Percentiles rank a stretch among this genome's conserved stretches.
phyloP scores from a whole-genome alignment of 2,888 invertebrate species.

The Gerosis bhagava region DNA sequence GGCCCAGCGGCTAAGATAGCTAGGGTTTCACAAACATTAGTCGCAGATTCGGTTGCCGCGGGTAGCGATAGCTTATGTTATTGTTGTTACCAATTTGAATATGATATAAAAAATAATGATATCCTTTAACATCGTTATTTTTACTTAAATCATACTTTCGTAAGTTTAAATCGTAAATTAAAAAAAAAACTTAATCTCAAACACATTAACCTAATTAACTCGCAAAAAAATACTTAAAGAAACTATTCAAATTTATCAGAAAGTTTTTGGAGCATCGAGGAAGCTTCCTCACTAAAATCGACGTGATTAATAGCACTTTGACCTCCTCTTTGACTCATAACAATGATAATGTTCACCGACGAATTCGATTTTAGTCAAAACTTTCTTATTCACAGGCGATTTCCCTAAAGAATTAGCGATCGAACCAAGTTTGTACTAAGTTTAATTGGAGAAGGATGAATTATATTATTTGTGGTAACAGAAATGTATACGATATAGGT shows the following conservation, averaged over 20 bases:
- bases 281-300: background rate
- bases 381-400: slow-evolving; percentile 18
- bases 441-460: slow-evolving; percentile 17
- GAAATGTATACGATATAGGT: background rate
- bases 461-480: slow-evolving; percentile 1
- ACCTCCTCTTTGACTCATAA: slow-evolving; percentile 3
- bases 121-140: too few species aligned
- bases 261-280: too few species aligned
- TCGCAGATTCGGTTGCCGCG: too few species aligned
- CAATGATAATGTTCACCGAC: slow-evolving; percentile 12
- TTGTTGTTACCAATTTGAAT: too few species aligned
- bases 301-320: slow-evolving; percentile 14
- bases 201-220: too few species aligned
- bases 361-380: slow-evolving; percentile 18
- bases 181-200: too few species aligned
- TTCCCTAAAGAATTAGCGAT: slow-evolving; percentile 21
- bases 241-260: slow-evolving; percentile 5
- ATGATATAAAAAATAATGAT: too few species aligned
- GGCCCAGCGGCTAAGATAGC: too few species aligned
- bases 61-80: too few species aligned
- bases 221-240: slow-evolving; percentile 3
- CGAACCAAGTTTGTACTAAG: slow-evolving; percentile 7
- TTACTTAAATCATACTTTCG: too few species aligned
- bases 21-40: too few species aligned
- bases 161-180: too few species aligned